Evolutionary conservation across 2,888 invertebrate species (phyloP), one percentile per base, ranked within the genome.

Genomic region (Lycocerus yunnanus): DNA sequence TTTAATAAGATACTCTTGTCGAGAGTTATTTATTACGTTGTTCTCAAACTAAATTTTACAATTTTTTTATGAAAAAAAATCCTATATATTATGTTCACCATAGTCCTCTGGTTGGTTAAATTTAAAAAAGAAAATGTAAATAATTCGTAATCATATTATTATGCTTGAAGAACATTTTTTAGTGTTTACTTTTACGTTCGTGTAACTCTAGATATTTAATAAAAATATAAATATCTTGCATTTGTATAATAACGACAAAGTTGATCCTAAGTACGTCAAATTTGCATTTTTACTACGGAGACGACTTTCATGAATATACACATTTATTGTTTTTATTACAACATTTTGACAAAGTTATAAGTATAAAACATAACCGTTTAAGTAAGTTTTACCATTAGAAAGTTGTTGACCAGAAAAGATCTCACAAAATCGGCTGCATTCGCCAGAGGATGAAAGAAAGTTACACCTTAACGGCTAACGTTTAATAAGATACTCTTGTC

Each of bases 391-490:
- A 63, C 73, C 71, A 74, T 74, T 74, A 74, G 71, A 74, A 74
- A 68, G 68, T 73, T 69, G 15, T 61, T 24, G 70, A 66, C 43
- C 70, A 67, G 67, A 16, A 70, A 74, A 71, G 71, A 74, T 68
- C 68, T 71, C 27, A 16, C 21, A 58, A 71, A 68, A 71, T 71
- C 74, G 74, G 63, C 65, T 74, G 43, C 69, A 72, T 72, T 69
- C 72, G 72, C 75, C 72, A 27, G 59, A 66, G 69, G 66, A 68
- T 58, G 58, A 43, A 68, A 76, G 73, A 71, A 71, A 75, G 65
- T 74, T 77, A 78, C 74, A 71, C 76, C 76, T 72, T 76, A 67
- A 27, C 14, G 78, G n/a, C n/a, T n/a, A n/a, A n/a, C n/a, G n/a
- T n/a, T n/a, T n/a, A n/a, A n/a, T n/a, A n/a, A n/a, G n/a, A n/a